Evolutionary conservation across 2,888 invertebrate species (phyloP).

Genomic region (Volucella inflata): DNA sequence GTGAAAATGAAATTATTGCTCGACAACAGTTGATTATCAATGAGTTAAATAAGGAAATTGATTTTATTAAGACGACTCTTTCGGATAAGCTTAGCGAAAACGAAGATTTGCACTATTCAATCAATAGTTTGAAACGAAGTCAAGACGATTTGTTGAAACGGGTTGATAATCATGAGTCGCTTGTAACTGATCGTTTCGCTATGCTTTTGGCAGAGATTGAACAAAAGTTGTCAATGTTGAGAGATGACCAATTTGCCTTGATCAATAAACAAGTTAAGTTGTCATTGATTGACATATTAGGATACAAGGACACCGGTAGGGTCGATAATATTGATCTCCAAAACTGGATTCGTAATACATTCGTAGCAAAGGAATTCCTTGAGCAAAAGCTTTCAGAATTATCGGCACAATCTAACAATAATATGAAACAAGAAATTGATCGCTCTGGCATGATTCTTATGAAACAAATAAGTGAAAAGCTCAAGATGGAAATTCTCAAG

Average conservation of each 20-base stretch:
- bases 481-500: slow-evolving; percentile 84
- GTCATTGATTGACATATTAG: slow-evolving; percentile 85
- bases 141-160: slow-evolving; percentile 80
- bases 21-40: slow-evolving; percentile 85
- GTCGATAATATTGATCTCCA: slow-evolving; percentile 85
- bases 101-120: slow-evolving; percentile 80
- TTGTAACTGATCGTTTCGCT: slow-evolving; percentile 79
- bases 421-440: slow-evolving; percentile 83
- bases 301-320: slow-evolving; percentile 82
- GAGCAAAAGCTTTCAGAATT: slow-evolving; percentile 85
- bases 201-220: slow-evolving; percentile 81
- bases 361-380: slow-evolving; percentile 87
- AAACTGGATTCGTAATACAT: slow-evolving; percentile 86
- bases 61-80: slow-evolving; percentile 85
- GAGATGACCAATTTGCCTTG: slow-evolving; percentile 84
- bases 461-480: slow-evolving; percentile 84
- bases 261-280: slow-evolving; percentile 85
- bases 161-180: slow-evolving; percentile 79
- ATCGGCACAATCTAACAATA: slow-evolving; percentile 83
- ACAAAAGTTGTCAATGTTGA: slow-evolving; percentile 78
- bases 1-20: slow-evolving; percentile 71
- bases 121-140: slow-evolving; percentile 78
- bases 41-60: slow-evolving; percentile 85
- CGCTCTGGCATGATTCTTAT: slow-evolving; percentile 83
- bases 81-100: slow-evolving; percentile 84